Base-by-base conservation (phyloP, 1,140 invertebrate species). In the Dinoponera quadriceps region DNA sequence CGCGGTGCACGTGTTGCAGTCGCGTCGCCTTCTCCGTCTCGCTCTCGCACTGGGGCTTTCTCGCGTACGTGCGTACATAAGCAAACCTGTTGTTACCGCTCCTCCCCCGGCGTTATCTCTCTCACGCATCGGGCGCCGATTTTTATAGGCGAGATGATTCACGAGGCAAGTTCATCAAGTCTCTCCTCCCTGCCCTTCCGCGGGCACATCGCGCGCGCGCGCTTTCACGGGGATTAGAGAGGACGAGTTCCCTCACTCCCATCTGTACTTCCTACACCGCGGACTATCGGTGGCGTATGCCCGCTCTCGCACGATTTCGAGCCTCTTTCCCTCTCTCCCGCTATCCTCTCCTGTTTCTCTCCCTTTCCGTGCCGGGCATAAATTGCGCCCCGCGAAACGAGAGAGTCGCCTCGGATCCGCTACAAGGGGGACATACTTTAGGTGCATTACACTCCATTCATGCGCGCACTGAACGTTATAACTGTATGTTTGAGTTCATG, bases 81-180 rank as follows among this genome's bases (percentile, higher is more conserved):
- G 90, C 87, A 92, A 91, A 93, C 91, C 91, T 90, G 92, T 93
- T 93, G 92, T 93, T 93, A 92, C 91, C 86, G 87, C 91, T 91
- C 91, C 89, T 88, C 86, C 83, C n/a, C 74, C 74, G 75, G 82
- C 87, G 90, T 92, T 92, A 92, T 92, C 92, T 92, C 88, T 87
- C 86, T 90, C 87, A 78, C 90, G 91, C 91, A 92, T 92, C 91
- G 88, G 75, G 83, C 90, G 88, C 86, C 86, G 84, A 93, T 93
- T 93, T 93, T 93, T 93, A 86, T 86, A 89, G 83, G 85, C 80
- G 82, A 88, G 89, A 86, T 92, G 91, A 92, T 92, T 92, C 91
- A 92, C 91, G 91, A 92, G 91, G 90, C 91, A 91, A 92, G 90
- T 92, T 93, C 91, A 91, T 92, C 92, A 91, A 91, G 90, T 90